Evolutionary conservation across 92 coral and sea anemone species (phyloP), one percentile per base, ranked within the genome.

Genomic region (Actinernus sp.): DNA sequence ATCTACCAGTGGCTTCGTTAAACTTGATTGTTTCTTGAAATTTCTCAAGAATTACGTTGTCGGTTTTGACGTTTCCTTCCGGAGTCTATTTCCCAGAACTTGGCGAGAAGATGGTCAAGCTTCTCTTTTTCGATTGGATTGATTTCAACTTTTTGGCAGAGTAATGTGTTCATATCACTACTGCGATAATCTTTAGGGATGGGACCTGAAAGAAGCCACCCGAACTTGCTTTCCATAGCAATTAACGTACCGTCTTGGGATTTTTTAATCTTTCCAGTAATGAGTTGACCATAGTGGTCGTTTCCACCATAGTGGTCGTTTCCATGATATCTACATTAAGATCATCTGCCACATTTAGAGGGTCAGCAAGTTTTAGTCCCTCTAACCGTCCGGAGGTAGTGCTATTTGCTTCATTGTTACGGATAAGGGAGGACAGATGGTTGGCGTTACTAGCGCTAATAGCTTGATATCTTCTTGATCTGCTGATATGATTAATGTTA

Each of bases 121-220:
- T 29, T 31, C 20, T 51, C 48, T 17, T 54, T 43, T 23, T 66
- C 62, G n/a, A 14, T n/a, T 31, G 74, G 51, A 14, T 41, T 34
- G 21, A 52, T 18, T 27, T 29, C 16, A 21, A 48, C 33, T 30
- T 18, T 32, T 21, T 49, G 21, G 20, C 29, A 32, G 41, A 49
- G 18, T n/a, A 31, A 51, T 51, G 58, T 13, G 26, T 51, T 21
- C 58, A 3, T 26, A 5, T 19, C 58, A 26, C 30, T 51, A 23
- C 26, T 48, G 53, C 28, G 46, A 46, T 33, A 40, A 27, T 17
- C 59, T 26, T 71, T 63, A 46, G 77, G 57, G 26, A 57, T 16
- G 28, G 77, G 70, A 16, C 84, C 84, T 47, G 84, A 77, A 13
- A 65, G 51, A 26, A 73, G 81, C 81, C 81, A 73, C 62, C 81